A percentile compares a stretch with the other conserved stretches of the same genome.
phyloP scores from a whole-genome alignment of 2,888 invertebrate genomes.

The Macrophya alboannulata region DNA sequence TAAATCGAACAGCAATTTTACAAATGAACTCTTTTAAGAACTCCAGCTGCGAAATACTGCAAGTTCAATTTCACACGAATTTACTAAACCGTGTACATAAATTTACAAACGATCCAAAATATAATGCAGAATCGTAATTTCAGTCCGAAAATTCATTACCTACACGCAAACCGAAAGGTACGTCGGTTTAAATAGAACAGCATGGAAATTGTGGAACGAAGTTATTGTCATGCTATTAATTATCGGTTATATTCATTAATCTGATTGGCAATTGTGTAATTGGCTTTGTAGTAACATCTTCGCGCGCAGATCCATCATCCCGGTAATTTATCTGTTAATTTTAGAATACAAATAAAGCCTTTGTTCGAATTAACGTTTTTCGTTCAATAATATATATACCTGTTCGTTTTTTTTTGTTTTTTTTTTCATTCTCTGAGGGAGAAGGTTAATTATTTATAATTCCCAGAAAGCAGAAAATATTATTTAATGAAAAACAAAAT shows the following conservation, averaged over 20 bases:
- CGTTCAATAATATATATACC: not conserved
- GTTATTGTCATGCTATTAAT: not conserved
- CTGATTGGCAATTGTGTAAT: conserved; percentile 3
- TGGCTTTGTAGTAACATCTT: conserved; percentile 14
- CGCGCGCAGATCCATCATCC: not conserved
- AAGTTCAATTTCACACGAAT: not conserved
- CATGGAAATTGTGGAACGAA: not conserved
- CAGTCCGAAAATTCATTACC: not conserved
- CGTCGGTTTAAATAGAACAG: not conserved
- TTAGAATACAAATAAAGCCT: not conserved
- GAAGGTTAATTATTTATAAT: not conserved
- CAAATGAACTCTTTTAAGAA: not conserved
- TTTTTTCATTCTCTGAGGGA: too few relatives aligned
- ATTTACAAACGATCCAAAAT: not conserved
- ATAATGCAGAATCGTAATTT: not conserved
- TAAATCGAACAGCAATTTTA: conserved; percentile 33
- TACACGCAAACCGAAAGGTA: not conserved
- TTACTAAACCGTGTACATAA: not conserved
- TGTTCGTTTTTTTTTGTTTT: not conserved
- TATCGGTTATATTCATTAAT: not conserved
- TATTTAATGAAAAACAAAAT: not conserved
- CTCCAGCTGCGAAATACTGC: not conserved
- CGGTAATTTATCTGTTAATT: not conserved
- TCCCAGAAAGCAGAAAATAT: not conserved
- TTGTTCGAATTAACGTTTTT: not conserved